Base-by-base conservation (phyloP, 2,888 invertebrate genomes). In the Troglohyphantes excavatus region DNA sequence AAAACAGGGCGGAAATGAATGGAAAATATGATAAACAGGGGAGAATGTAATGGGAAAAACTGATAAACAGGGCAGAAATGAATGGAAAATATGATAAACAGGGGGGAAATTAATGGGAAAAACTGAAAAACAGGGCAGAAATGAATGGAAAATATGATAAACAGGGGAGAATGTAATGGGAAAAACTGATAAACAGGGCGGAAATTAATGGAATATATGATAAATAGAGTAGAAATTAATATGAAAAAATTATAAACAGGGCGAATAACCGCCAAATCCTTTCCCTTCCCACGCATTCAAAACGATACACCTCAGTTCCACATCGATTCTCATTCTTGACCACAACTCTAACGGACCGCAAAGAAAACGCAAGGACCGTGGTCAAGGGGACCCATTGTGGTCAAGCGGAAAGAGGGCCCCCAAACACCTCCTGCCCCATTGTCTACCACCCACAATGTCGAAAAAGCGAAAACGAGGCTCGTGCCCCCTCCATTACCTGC, bases 401-500 rank as follows among this genome's bases (percentile, higher is more conserved):
- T 53, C 53, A 53, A 53, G n/a, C 53, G n/a, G n/a, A n/a, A 53
- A 2, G 13, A 2, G 13, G n/a, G 13, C 53, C 13, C 17, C 53
- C 9, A 53, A 9, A 53, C 53, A 7, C 13, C n/a, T 53, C n/a
- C 17, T 53, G 2, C 17, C n/a, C 13, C n/a, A 53, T 53, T 53
- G 53, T 53, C 53, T 53, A 13, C n/a, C n/a, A n/a, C 9, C 33
- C 33, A 33, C 33, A 33, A n/a, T 53, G 53, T n/a, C 13, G 53
- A 13, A n/a, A 13, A 53, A 1, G 53, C 1, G 2, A n/a, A n/a
- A 53, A 33, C 5, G 3, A n/a, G 53, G 53, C 53, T 53, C 53
- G 53, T 53, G 53, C 53, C 53, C 33, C 33, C 53, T 53, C 53
- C n/a, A 53, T 53, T 53, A 53, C 53, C 17, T 39, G n/a, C n/a